Conservation (phyloP, 2,888 invertebrate genomes). For the Pocota personata region DNA sequence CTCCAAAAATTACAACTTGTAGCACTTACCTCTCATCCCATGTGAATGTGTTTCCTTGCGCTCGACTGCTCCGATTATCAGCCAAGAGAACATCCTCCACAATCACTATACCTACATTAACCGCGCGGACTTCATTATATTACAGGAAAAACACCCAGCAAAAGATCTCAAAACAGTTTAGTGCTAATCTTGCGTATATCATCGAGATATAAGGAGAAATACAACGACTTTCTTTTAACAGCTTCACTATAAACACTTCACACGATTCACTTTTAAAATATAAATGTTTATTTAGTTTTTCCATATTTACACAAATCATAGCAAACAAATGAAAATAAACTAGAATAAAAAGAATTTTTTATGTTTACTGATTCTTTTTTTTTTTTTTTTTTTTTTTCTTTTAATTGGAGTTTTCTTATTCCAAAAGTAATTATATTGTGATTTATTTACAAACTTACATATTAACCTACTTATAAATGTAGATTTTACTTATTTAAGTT, state of each 20-base stretch:
- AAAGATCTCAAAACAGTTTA: no score
- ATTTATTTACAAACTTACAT: conserved; percentile 68
- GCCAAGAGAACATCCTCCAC: no score
- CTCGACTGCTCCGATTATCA: no score
- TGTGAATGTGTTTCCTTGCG: no score
- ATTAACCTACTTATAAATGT: conserved; percentile 63
- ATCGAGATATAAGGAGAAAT: background rate
- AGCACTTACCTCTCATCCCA: no score
- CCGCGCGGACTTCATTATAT: no score
- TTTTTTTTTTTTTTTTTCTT: background rate
- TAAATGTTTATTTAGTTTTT: conserved; percentile 58
- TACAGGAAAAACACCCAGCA: no score
- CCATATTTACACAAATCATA: conserved; percentile 64
- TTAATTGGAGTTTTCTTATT: conserved; percentile 22
- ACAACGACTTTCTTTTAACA: background rate
- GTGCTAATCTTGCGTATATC: no score
- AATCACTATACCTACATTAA: no score
- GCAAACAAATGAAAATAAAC: conserved; percentile 39
- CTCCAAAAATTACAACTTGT: no score
- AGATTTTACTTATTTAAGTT: conserved; percentile 59
- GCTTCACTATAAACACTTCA: background rate
- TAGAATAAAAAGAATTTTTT: conserved; percentile 17
- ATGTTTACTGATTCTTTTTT: background rate
- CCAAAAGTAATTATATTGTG: conserved; percentile 28
- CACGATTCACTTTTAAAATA: conserved; percentile 45